These are phyloP conservation scores for Sula dactylatra DNA, from an alignment of 2,113 vertebrate species.

Conservation along the genomic window DNA sequence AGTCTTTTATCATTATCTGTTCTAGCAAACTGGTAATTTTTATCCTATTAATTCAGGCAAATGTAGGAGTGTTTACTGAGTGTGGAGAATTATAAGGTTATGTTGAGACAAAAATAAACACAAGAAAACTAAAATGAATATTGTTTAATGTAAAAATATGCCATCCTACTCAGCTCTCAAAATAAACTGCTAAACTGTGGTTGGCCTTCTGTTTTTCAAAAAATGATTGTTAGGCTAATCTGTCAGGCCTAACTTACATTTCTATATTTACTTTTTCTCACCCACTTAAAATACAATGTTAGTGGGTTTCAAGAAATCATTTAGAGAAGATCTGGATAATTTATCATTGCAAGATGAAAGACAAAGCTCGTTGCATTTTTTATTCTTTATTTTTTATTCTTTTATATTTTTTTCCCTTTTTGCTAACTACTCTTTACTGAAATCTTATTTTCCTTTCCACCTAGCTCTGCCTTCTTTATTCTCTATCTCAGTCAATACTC, in stretches of 20 bases:
- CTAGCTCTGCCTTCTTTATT: not conserved
- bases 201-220: not conserved
- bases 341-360: not conserved
- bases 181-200: constrained; percentile 18
- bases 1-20: not conserved
- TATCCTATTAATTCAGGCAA: constrained; percentile 6
- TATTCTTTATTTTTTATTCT: not conserved
- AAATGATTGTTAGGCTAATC: not conserved
- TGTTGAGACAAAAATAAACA: constrained; percentile 73
- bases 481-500: not conserved
- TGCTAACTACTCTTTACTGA: not conserved
- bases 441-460: not conserved
- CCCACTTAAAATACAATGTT: not conserved
- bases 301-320: not conserved
- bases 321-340: not conserved
- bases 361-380: not conserved
- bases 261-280: constrained; percentile 20
- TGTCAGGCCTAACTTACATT: constrained; percentile 23
- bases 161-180: constrained; percentile 12
- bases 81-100: not conserved
- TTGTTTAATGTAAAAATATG: constrained; percentile 50
- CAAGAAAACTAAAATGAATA: constrained; percentile 58
- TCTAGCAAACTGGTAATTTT: constrained; percentile 17
- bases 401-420: not conserved
- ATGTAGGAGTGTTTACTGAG: not conserved